Conservation (phyloP, 2,113 vertebrate species). For the Triplophysa rosa region DNA sequence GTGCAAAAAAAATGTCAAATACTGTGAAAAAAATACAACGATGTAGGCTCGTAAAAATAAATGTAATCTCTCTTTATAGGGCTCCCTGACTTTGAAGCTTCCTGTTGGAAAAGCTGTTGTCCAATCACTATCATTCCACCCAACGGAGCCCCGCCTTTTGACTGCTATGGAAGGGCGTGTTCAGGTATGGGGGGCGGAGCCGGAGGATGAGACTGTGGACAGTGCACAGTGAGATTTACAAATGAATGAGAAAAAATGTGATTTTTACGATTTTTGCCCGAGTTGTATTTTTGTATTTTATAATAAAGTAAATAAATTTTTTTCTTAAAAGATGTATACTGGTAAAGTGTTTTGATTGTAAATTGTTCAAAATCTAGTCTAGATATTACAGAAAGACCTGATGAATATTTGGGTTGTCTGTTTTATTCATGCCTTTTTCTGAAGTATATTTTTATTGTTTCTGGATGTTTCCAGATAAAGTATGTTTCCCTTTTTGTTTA, state of each 20-base stretch:
- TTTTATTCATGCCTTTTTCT: no score
- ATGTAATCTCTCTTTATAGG: constrained; percentile 65
- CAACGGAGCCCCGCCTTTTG: constrained; percentile 79
- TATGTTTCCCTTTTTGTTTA: not conserved
- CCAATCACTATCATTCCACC: constrained; percentile 89
- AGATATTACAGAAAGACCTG: no score
- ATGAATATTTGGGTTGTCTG: no score
- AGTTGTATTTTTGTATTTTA: no score
- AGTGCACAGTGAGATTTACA: not conserved
- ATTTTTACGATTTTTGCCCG: no score
- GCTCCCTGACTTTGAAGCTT: constrained; percentile 76
- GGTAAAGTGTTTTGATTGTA: no score
- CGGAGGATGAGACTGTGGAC: constrained; percentile 65
- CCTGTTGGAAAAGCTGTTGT: constrained; percentile 81
- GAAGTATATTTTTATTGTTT: not conserved
- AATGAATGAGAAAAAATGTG: not conserved
- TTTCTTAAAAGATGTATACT: no score
- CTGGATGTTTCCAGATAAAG: not conserved
- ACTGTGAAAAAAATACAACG: not conserved
- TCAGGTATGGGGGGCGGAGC: constrained; percentile 83
- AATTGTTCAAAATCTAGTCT: no score
- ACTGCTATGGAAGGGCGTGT: constrained; percentile 79
- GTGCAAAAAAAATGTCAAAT: not conserved
- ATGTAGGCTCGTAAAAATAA: not conserved
- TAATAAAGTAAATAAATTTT: no score